Evolutionary conservation across 2,113 vertebrate species (phyloP), one percentile per base, ranked within the genome.

Genomic region (Antigone vipio): DNA sequence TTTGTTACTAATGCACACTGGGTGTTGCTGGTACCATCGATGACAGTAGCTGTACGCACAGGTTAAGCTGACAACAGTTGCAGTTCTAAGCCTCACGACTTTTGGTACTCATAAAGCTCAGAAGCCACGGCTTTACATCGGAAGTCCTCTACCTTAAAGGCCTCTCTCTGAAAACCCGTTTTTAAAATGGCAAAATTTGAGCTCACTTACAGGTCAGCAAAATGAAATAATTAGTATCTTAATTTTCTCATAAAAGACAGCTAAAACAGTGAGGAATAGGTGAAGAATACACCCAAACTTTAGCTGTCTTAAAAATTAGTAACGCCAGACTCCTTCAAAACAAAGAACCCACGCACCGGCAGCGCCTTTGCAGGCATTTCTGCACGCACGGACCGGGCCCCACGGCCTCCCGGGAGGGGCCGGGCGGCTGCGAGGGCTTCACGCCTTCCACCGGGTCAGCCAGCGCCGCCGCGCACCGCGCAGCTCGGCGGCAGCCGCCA

Each of bases 251-350:
- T 6, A 35, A 8, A 6, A 45, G 20, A 9, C 12, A 11, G 24
- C 35, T 17, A 2, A 15, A 9, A 26, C 0, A 12, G 19, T 17
- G 18, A 22, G n/a, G 30, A 12, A 15, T 0, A 30, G 53, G 21
- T 14, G 47, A 27, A 9, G 35, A 16, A n/a, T 0, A 24, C 35
- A 15, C 38, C 66, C 18, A 4, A 45, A 32, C 50, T 26, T 5
- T 0, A 5, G 8, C 67, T 17, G 4, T 3, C 34, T 9, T 7
- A 20, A 18, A 35, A 21, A 10, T 2, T 13, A 5, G 45, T 1
- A 3, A 5, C 55, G 71, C 3, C 24, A 2, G 17, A 1, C 55
- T 9, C n/a, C 56, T 4, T n/a, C 63, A 4, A 4, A 49, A 59
- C 45, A 52, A 56, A 69, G 42, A 18, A 2, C 19, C 52, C 52